A percentile compares a stretch with the other conserved stretches of the same genome.
Conservation (phyloP, 2,797 vertebrate species). For the Mormyrus proboscirostris region DNA sequence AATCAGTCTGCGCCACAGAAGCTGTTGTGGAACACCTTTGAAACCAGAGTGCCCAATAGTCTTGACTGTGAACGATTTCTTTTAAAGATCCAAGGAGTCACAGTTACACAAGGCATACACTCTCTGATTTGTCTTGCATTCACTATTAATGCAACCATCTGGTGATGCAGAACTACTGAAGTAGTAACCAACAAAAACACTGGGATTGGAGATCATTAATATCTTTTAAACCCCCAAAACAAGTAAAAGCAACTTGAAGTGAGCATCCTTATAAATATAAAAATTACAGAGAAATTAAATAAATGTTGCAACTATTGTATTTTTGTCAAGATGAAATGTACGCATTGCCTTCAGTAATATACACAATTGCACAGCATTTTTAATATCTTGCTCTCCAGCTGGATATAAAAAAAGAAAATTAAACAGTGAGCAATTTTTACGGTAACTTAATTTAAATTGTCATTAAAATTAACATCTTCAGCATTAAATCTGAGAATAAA, state of each 20-base stretch:
- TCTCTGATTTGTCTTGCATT: conserved; percentile 39
- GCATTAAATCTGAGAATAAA: neutral
- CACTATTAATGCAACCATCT: conserved; percentile 49
- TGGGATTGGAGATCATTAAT: neutral
- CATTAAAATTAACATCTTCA: neutral
- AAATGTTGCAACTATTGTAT: neutral
- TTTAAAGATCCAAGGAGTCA: conserved; percentile 69
- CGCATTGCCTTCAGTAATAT: neutral
- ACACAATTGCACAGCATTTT: neutral
- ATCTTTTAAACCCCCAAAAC: neutral
- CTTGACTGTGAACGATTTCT: conserved; percentile 74
- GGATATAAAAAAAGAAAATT: neutral
- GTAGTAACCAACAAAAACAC: neutral
- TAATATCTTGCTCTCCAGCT: neutral
- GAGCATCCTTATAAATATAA: neutral
- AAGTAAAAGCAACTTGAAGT: neutral
- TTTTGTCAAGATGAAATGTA: neutral
- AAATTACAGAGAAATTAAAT: neutral
- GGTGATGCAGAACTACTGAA: conserved; percentile 56
- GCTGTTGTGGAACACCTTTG: conserved; percentile 76
- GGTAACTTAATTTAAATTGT: neutral
- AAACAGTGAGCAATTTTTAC: neutral
- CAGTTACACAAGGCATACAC: conserved; percentile 57
- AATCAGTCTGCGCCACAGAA: conserved; percentile 70
- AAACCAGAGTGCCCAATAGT: conserved; percentile 71